Evolutionary conservation across 2,888 invertebrate species (phyloP), one percentile per base, ranked within the genome.

Genomic region (Folsomia manolachei): DNA sequence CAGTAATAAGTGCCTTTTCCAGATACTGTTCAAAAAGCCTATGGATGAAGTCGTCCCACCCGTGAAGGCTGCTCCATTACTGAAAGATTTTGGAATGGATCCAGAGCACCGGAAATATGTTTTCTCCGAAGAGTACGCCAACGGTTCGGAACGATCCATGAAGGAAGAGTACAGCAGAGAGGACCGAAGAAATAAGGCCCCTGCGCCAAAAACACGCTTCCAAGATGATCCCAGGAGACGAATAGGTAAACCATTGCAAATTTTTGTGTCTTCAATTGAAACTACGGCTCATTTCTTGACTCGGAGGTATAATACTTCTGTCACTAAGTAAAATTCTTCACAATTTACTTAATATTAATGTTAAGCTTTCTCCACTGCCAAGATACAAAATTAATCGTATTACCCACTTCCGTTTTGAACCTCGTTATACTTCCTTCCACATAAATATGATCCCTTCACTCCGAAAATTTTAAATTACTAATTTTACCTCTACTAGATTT

Each of bases 1-100:
- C n/a, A n/a, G n/a, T n/a, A n/a, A n/a, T n/a, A 51, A 51, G n/a
- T 60, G 60, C 60, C 60, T 60, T 39, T 39, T 9, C 39, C 80
- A 89, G 89, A 84, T 89, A 76, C 83, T 88, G 68, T 88, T 88
- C 81, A 88, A 88, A 82, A 88, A 88, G 81, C 27, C 72, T 18
- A 71, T 72, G 1, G 79, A 79, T n/a, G 65, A 66, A 18, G 27
- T 27, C 19, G 72, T 74, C 0, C 71, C 70, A 21, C 71, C 53
- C 26, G 70, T 19, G 19, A 71, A 71, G 51, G 66, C 66, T 23
- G 51, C 27, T 21, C 75, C 72, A 1, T 69, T 63, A 53, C 63
- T 83, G 11, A 82, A 82, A 72, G 83, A 83, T 74, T 83, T 82
- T 69, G 82, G 82, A 25, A 81, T 83, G 79, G 90, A 90, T 83